Base-by-base conservation (phyloP, 2,888 invertebrate species). In the Hipparchia sbordonii region DNA sequence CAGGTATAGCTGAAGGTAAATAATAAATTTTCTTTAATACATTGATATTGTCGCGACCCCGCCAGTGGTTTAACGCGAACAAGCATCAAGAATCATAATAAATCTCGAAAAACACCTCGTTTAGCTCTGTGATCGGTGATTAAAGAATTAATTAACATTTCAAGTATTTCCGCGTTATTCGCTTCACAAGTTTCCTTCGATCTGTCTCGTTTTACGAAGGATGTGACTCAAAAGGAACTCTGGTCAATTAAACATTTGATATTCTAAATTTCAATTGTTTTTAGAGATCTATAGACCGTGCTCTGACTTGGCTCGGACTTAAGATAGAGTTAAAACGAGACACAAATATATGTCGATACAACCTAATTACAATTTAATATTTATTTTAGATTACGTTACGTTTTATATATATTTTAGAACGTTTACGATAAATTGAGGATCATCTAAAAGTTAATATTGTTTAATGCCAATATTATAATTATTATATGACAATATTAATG, bases 111-210 rank as follows among this genome's bases (percentile, higher is more conserved):
- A 48, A 51, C 52, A 54, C 54, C 52, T 6, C 52, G 12, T 48
- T 52, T 46, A 54, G 39, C 39, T 13, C 54, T 48, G 23, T 13
- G 57, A 2, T 57, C 8, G 66, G 54, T 54, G 39, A 54, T 66
- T 54, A n/a, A 54, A 45, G 39, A 33, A 66, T 57, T 67, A 57
- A 59, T 67, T 67, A 67, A 67, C 67, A 57, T 57, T 46, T 46
- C 6, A 67, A 67, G 56, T 57, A 67, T 67, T 67, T 67, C 67
- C 67, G 57, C 48, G 57, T 67, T 23, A 46, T 46, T 57, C 48
- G 63, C 23, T 48, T 51, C 48, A 33, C 23, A n/a, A 13, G 13
- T 67, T 23, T 13, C 46, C 45, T 57, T 6, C 57, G 57, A 23
- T 57, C 46, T 57, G 46, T 39, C 56, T 39, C 45, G 23, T 67